Conservation (phyloP, 2,797 vertebrate species). For the Cephalopachus bancanus region DNA sequence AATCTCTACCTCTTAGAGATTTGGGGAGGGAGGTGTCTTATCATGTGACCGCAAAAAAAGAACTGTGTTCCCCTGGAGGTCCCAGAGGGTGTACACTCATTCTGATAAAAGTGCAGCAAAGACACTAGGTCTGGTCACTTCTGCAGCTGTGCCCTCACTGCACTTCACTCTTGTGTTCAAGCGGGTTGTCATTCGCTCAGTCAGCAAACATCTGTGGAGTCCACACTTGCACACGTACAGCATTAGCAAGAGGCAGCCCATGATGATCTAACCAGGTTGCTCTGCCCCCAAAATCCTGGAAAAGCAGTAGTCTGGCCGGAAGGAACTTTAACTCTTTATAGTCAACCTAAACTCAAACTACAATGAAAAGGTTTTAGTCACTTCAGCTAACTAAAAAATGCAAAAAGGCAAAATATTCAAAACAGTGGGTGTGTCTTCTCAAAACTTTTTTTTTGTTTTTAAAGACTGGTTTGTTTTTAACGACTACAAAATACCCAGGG, state of each 20-base stretch:
- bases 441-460: not conserved
- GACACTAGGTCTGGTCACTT: accelerated
- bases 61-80: not conserved
- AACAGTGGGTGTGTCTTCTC: not conserved
- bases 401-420: not conserved
- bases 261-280: accelerated
- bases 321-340: not conserved
- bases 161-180: accelerated
- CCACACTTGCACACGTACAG: no score
- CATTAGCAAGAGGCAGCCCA: accelerated
- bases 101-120: not conserved
- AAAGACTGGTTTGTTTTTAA: not conserved
- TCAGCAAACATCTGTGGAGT: accelerated
- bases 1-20: not conserved
- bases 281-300: not conserved
- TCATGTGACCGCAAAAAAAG: not conserved
- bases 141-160: not conserved
- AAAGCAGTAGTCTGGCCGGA: no score
- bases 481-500: not conserved
- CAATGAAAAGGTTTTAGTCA: no score
- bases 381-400: not conserved
- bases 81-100: not conserved
- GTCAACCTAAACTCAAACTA: not conserved
- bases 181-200: not conserved
- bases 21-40: not conserved